Base-by-base conservation (phyloP, 2,113 vertebrate species). In the Strix uralensis region DNA sequence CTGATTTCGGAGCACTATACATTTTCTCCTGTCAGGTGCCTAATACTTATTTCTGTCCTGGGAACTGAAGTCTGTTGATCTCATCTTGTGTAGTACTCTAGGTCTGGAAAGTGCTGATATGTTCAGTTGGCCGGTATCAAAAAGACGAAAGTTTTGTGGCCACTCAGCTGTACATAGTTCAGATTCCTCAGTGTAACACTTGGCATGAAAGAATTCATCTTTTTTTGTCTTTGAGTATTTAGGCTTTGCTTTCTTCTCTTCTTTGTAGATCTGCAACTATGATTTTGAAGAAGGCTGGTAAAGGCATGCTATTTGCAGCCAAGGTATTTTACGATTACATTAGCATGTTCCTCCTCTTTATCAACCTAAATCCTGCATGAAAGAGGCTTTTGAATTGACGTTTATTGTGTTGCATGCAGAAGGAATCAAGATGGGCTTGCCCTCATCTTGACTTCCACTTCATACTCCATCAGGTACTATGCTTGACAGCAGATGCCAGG, bases 171-270 rank as follows among this genome's bases (percentile, higher is more conserved):
- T 49, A 87, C 85, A 92, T 72, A 79, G 61, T 89, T 95, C 70
- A 66, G 54, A 89, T 94, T 94, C 77, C 81, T 73, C 52, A 90
- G 11, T 20, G 25, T n/a, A 85, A 65, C 29, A 22, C 52, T 79
- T 80, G 40, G 30, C 2, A 3, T 36, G 65, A 91, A 94, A 86
- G 15, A 89, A 97, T 75, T 92, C 73, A 90, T 55, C 63, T 93
- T 90, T 78, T 52, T 94, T 94, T 96, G 52, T 74, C 44, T 87
- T 87, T 85, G 40, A 79, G 40, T 62, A 90, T 54, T 75, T 77
- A 90, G 36, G 36, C 10, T 83, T 78, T 86, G 67, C 30, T 88
- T 82, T 87, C 10, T 57, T 93, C 52, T 73, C 67, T 47, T 61
- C 65, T 81, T 40, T 27, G 26, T 34, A 13, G 44, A 87, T 52